Percentiles rank a stretch among this genome's conserved stretches.
Conservation (phyloP, 2,888 invertebrate genomes). For the Eupithecia pulchellata region DNA sequence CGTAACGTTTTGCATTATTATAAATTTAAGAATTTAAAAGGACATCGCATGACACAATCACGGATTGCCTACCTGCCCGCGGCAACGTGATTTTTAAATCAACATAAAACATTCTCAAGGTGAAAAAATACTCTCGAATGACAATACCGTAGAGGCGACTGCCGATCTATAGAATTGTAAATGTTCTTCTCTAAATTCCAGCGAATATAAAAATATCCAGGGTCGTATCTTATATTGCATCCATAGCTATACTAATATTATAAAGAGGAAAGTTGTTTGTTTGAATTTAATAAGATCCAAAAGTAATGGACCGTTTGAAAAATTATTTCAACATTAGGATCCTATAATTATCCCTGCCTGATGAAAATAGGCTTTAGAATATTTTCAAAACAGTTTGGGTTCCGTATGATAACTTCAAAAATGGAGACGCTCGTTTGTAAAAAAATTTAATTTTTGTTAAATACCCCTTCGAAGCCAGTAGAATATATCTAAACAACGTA, state of each 20-base stretch:
- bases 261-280: too few species aligned
- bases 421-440: too few species aligned
- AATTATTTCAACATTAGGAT: too few species aligned
- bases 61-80: constrained; percentile 58
- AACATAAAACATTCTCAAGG: constrained; percentile 70
- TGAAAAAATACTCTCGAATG: constrained; percentile 73
- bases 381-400: too few species aligned
- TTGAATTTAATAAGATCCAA: too few species aligned
- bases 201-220: constrained; percentile 40
- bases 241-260: too few species aligned
- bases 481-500: constrained; percentile 28
- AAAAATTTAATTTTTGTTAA: too few species aligned
- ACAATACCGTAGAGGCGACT: constrained; percentile 60
- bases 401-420: too few species aligned
- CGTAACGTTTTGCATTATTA: background rate
- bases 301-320: too few species aligned
- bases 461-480: too few species aligned
- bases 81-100: constrained; percentile 56
- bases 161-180: constrained; percentile 78
- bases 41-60: constrained; percentile 44
- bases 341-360: too few species aligned
- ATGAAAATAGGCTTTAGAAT: too few species aligned
- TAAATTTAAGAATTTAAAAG: constrained; percentile 27
- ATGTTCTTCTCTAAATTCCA: constrained; percentile 63
- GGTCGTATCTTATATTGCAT: constrained; percentile 37